Evolutionary conservation across 2,888 invertebrate species (phyloP).

Genomic region (Hybos culiciformis): DNA sequence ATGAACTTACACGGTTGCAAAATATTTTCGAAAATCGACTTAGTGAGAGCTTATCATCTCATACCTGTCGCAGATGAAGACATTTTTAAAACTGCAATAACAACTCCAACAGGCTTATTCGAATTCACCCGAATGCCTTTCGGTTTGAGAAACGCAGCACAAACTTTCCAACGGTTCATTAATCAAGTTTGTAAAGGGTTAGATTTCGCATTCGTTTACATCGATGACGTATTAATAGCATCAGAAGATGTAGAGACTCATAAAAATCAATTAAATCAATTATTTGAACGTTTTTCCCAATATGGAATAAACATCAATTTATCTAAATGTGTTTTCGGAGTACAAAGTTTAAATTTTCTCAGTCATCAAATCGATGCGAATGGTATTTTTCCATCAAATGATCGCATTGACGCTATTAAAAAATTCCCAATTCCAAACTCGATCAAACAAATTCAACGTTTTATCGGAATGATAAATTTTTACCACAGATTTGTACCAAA

Average conservation of each 20-base stretch:
- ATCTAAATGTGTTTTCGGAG: slow-evolving; percentile 10
- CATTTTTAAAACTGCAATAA: slow-evolving; percentile 24
- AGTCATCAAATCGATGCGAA: neutral
- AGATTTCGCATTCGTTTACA: slow-evolving; percentile 16
- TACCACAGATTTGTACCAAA: neutral
- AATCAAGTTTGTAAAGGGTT: slow-evolving; percentile 16
- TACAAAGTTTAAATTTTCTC: neutral
- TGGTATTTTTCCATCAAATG: slow-evolving; percentile 1
- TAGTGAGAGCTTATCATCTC: slow-evolving; percentile 22
- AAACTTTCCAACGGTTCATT: slow-evolving; percentile 24
- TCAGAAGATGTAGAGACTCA: slow-evolving; percentile 12
- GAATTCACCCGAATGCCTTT: slow-evolving; percentile 22
- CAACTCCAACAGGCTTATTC: slow-evolving; percentile 24
- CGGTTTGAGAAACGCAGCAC: slow-evolving; percentile 23
- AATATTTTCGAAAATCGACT: slow-evolving; percentile 16
- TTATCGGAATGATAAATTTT: neutral
- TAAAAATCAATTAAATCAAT: slow-evolving; percentile 9
- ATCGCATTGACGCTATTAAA: neutral
- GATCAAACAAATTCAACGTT: neutral
- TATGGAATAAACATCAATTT: slow-evolving; percentile 13
- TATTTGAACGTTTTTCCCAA: slow-evolving; percentile 7
- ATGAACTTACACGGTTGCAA: neutral
- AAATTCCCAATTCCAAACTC: neutral
- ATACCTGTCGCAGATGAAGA: slow-evolving; percentile 23
- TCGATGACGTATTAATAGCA: slow-evolving; percentile 19